These are phyloP conservation scores for Pasiphila rectangulata DNA, from an alignment of 2,888 invertebrate species.

Conservation along the genomic window DNA sequence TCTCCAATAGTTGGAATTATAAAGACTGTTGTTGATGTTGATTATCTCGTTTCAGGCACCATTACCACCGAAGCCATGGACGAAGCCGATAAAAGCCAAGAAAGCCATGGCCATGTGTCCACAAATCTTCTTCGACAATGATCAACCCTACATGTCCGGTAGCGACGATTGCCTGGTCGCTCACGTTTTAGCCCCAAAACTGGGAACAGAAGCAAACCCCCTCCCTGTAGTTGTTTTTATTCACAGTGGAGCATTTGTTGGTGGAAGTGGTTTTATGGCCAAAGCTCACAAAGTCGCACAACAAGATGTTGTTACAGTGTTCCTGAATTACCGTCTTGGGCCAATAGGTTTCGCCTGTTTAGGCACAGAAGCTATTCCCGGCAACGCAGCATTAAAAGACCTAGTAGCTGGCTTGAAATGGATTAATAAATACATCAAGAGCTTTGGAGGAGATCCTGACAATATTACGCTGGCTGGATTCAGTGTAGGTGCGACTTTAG, in stretches of 20 bases:
- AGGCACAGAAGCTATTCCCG: slow-evolving; percentile 83
- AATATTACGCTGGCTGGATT: slow-evolving; percentile 91
- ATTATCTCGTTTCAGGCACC: slow-evolving; percentile 65
- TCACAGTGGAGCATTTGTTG: slow-evolving; percentile 68
- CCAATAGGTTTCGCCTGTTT: slow-evolving; percentile 86
- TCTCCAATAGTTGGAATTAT: no score
- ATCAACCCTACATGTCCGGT: slow-evolving; percentile 51
- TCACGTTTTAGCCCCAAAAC: slow-evolving; percentile 56
- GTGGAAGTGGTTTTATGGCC: slow-evolving; percentile 65
- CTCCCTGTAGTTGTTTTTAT: slow-evolving; percentile 67
- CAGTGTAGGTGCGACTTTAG: slow-evolving; percentile 86
- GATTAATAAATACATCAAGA: slow-evolving; percentile 86
- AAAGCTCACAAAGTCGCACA: slow-evolving; percentile 82
- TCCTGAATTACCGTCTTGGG: slow-evolving; percentile 86
- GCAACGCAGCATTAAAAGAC: slow-evolving; percentile 93
- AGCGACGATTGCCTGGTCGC: slow-evolving; percentile 61
- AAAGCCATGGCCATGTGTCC: slow-evolving; percentile 47
- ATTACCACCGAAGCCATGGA: slow-evolving; percentile 58
- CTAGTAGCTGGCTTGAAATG: slow-evolving; percentile 89
- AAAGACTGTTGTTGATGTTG: no score
- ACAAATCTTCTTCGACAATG: slow-evolving; percentile 55
- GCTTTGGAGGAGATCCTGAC: slow-evolving; percentile 90
- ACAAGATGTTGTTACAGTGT: slow-evolving; percentile 84
- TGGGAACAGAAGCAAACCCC: slow-evolving; percentile 54
- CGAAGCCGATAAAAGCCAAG: slow-evolving; percentile 47